Base-by-base conservation (phyloP, 2,797 vertebrate species). In the Crypturellus tataupa region DNA sequence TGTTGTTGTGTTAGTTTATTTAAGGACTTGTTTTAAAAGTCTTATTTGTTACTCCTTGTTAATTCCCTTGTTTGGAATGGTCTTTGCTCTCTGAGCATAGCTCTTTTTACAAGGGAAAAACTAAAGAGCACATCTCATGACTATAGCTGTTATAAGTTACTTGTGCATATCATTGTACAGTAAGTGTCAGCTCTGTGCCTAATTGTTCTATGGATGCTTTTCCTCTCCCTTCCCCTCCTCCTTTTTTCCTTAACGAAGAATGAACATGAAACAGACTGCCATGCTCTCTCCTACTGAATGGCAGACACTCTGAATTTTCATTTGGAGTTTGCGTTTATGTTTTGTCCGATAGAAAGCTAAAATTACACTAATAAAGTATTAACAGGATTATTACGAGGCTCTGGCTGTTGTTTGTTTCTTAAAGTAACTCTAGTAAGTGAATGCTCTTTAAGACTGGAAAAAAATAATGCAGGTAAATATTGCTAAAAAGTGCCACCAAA, bases 21-120 rank as follows among this genome's bases (percentile, higher is more conserved):
- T 98, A 98, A 98, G 97, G 99, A 99, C 99, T 99, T 99, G 99
- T 99, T 99, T 99, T 99, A 99, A 98, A 99, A 99, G 99, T 99
- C 99, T 98, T 97, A 85, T 78, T 96, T 97, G 96, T 97, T 97
- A 96, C 96, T 98, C 91, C 92, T 97, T 97, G 91, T 98, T 96
- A 95, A 93, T 89, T 96, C 81, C 95, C 96, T 97, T 97, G 91
- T 97, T 97, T 89, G 94, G 85, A 93, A 42, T 96, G 97, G 91
- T 89, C 95, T 84, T 97, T 98, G 98, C 97, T 98, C 95, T 96
- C 94, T 95, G 97, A 98, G 97, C 96, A 96, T 96, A 96, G 97
- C 97, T 97, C 86, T 83, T 97, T 94, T 97, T 95, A 83, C 96
- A 97, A 97, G 97, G 97, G 97, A 96, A 86, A 73, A 96, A 95